A percentile compares a stretch with the other conserved stretches of the same genome.
Evolutionary conservation across 2,113 vertebrate genomes (phyloP).

Genomic region (Lates calcarifer): DNA sequence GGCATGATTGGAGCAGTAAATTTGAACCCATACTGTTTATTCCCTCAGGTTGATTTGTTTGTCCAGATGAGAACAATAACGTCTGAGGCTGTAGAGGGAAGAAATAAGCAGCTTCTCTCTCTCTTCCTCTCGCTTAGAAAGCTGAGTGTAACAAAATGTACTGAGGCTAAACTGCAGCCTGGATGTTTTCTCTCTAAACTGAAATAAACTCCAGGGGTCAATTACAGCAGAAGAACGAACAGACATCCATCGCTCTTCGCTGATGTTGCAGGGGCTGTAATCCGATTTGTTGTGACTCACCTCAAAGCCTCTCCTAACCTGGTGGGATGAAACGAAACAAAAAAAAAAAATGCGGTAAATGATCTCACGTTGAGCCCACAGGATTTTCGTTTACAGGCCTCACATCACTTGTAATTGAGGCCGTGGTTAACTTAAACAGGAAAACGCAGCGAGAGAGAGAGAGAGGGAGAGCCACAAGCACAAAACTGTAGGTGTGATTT

Average conservation of each 20-base stretch:
- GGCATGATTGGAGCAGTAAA: neutral
- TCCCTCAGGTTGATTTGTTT: slow-evolving; percentile 40
- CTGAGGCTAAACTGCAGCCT: neutral
- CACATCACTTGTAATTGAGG: slow-evolving; percentile 1
- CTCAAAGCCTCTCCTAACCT: neutral
- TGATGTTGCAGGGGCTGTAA: slow-evolving; percentile 21
- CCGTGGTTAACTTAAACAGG: fast-evolving
- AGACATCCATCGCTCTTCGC: neutral
- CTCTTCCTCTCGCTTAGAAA: neutral
- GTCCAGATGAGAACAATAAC: slow-evolving; percentile 24
- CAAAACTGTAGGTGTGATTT: neutral
- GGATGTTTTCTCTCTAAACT: neutral
- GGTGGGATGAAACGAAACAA: slow-evolving; percentile 33
- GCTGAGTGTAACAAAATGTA: slow-evolving; percentile 1
- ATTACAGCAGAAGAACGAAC: neutral
- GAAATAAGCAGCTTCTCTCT: neutral
- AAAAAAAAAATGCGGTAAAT: slow-evolving; percentile 3
- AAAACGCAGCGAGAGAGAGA: neutral
- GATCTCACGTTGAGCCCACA: neutral
- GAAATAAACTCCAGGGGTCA: slow-evolving; percentile 11
- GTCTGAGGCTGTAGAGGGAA: neutral
- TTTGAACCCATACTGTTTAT: neutral
- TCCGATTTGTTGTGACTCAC: slow-evolving; percentile 30
- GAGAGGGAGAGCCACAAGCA: too few relatives aligned
- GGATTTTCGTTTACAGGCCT: slow-evolving; percentile 33